Evolutionary conservation across 1,140 invertebrate genomes (phyloP).

Genomic region (Drosophila malerkotliana): DNA sequence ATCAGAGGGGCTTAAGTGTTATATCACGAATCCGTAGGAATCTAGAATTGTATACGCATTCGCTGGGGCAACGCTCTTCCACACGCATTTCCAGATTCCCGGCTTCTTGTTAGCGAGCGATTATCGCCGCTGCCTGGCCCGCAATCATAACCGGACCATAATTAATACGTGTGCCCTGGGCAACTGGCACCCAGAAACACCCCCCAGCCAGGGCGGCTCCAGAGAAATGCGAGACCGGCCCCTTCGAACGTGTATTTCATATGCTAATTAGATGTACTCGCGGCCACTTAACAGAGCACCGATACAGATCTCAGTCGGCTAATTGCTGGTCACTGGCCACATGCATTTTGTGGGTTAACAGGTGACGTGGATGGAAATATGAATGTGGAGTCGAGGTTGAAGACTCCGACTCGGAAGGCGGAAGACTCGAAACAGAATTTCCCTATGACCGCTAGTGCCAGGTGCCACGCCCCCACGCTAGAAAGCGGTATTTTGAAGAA

Average conservation of each 20-base stretch:
- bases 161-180: slow-evolving; percentile 47
- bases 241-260: slow-evolving; percentile 31
- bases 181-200: slow-evolving; percentile 41
- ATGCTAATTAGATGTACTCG: slow-evolving; percentile 69
- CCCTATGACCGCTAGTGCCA: slow-evolving; percentile 66
- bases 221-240: slow-evolving; percentile 26
- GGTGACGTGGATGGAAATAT: slow-evolving; percentile 53
- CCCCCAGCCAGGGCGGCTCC: slow-evolving; percentile 20
- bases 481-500: slow-evolving; percentile 49
- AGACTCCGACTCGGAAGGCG: background rate
- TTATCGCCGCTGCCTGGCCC: slow-evolving; percentile 39
- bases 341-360: slow-evolving; percentile 74
- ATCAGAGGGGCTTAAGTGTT: slow-evolving; percentile 13
- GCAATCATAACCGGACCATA: slow-evolving; percentile 42
- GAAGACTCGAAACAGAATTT: slow-evolving; percentile 31
- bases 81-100: slow-evolving; percentile 20
- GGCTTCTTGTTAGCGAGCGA: slow-evolving; percentile 44
- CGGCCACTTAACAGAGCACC: slow-evolving; percentile 36
- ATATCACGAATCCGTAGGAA: slow-evolving; percentile 14
- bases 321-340: slow-evolving; percentile 69
- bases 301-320: slow-evolving; percentile 60
- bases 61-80: slow-evolving; percentile 2
- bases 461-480: slow-evolving; percentile 42
- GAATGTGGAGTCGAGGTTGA: slow-evolving; percentile 8
- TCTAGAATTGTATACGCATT: background rate